Evolutionary conservation across 2,113 vertebrate species (phyloP), one percentile per base, ranked within the genome.

Genomic region (Chaetops frenatus): DNA sequence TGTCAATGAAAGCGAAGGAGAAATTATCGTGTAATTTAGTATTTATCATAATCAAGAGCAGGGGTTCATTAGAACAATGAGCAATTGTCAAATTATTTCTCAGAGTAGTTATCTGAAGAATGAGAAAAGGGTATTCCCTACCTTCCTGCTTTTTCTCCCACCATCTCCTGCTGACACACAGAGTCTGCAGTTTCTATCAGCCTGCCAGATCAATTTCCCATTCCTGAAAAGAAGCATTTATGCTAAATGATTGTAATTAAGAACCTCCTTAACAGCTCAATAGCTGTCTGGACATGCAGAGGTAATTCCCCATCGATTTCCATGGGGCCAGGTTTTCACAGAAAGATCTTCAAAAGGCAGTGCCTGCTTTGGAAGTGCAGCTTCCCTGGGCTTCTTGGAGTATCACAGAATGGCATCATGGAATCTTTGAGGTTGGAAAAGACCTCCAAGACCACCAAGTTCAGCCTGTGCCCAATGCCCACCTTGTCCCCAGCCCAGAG

Each of bases 11-110:
- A 94, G 64, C 67, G 83, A 72, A 92, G 50, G 57, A 83, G 28
- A 44, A 83, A 94, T 92, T 57, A 81, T 81, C 15, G 1, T 65
- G 47, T 72, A 88, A 95, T 93, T 92, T 86, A 57, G 48, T 94
- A 92, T 93, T 94, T 95, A 79, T 91, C 77, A 94, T 92, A 80
- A 92, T 91, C 87, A 95, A 60, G 80, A 92, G 54, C 33, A 73
- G 58, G 58, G 47, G 36, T 56, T 95, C 69, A 86, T 95, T 95
- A 96, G 74, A 90, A 94, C 65, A 90, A 78, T 70, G 53, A 91
- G n/a, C 38, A 90, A 81, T 92, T 93, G 47, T 44, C 74, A 90
- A 64, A 88, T 77, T 82, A 73, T 91, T 91, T 67, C 86, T 93
- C 88, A 12, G 81, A 93, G 69, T 24, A 88, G 86, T 94, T 83